These are phyloP conservation scores for Lithophane ornitopus DNA, from an alignment of 2,888 invertebrate genomes.

Conservation along the genomic window DNA sequence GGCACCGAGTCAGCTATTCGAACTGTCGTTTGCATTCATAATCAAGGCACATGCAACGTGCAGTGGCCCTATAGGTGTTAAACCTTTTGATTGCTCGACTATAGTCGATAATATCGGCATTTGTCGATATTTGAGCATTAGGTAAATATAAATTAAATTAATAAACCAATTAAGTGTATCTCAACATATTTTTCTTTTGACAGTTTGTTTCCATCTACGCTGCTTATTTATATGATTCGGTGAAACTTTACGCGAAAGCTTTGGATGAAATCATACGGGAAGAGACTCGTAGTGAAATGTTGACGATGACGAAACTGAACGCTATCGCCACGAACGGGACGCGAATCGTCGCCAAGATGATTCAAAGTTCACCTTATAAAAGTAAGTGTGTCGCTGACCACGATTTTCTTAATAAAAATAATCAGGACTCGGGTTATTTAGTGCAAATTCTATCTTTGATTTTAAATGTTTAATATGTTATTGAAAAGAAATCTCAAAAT, in stretches of 20 bases:
- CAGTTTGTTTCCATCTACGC: constrained; percentile 97
- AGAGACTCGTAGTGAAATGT: constrained; percentile 82
- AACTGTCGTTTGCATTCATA: background rate
- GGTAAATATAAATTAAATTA: background rate
- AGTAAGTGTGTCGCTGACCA: constrained; percentile 91
- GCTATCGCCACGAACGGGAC: constrained; percentile 96
- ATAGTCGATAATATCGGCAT: background rate
- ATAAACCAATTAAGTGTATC: background rate
- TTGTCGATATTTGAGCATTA: constrained; percentile 6
- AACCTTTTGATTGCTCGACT: background rate
- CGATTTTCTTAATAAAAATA: background rate
- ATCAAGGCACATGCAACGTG: background rate
- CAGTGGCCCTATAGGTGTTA: background rate
- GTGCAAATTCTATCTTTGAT: background rate
- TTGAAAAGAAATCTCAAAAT: background rate
- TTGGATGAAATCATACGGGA: constrained; percentile 93
- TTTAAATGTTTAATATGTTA: background rate
- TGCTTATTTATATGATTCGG: constrained; percentile 98
- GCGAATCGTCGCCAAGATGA: constrained; percentile 96
- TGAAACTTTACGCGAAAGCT: constrained; percentile 97
- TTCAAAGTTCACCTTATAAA: constrained; percentile 95
- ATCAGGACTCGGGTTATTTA: background rate
- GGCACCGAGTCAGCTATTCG: background rate
- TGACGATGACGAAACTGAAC: constrained; percentile 92
- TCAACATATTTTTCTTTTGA: constrained; percentile 64